Conservation (phyloP, 2,113 vertebrate species). For the Aegotheles bennettii region DNA sequence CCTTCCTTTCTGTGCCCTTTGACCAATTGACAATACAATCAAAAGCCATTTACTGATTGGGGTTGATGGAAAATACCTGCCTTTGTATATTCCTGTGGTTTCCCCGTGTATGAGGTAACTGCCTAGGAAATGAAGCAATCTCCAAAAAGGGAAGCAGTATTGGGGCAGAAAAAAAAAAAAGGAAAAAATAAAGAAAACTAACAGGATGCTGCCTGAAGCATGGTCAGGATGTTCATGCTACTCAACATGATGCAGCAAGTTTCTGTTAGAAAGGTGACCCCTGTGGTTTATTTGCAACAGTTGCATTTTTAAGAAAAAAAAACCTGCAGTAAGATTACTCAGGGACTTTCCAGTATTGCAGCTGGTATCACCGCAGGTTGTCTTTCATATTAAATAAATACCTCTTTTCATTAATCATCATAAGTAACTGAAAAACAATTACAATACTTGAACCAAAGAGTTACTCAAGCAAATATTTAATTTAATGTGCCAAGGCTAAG, state of each 20-base stretch:
- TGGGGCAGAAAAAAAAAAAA: background rate
- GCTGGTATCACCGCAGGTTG: background rate
- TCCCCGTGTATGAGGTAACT: background rate
- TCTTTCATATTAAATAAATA: background rate
- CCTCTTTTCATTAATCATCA: background rate
- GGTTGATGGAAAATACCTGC: slow-evolving; percentile 20
- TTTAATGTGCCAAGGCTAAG: background rate
- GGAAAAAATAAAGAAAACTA: background rate
- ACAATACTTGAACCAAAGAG: background rate
- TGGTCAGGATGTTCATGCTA: background rate
- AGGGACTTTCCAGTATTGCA: slow-evolving; percentile 41
- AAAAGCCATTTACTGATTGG: background rate
- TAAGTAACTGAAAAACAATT: background rate
- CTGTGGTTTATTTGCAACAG: background rate
- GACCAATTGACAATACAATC: background rate
- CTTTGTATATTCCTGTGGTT: background rate
- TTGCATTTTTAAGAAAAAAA: background rate
- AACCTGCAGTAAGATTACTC: background rate
- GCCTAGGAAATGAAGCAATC: slow-evolving; percentile 26
- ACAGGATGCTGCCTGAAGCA: background rate
- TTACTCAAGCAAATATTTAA: background rate
- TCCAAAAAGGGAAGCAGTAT: background rate
- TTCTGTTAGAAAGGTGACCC: background rate
- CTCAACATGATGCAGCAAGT: background rate
- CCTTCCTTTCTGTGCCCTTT: background rate